These are phyloP conservation scores for Cirrhinus molitorella DNA, from an alignment of 2,797 vertebrate species.

Conservation along the genomic window DNA sequence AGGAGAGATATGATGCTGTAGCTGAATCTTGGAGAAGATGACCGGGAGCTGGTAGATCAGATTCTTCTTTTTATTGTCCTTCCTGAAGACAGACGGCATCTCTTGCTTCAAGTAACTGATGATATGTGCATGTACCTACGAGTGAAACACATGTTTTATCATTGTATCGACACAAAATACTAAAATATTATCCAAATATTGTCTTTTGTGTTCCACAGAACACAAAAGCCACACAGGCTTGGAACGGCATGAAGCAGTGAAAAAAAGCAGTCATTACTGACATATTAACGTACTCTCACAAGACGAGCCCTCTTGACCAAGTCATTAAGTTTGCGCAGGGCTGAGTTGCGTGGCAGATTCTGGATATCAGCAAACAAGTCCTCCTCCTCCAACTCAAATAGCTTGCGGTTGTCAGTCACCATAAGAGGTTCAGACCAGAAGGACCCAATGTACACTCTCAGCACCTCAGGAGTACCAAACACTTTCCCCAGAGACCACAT, in stretches of 20 bases:
- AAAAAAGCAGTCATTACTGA: not conserved
- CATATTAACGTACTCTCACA: constrained; percentile 83
- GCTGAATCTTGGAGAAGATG: constrained; percentile 92
- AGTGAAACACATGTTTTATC: not conserved
- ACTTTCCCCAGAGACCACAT: constrained; percentile 97
- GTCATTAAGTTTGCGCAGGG: constrained; percentile 92
- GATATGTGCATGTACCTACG: constrained; percentile 91
- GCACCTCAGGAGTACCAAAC: constrained; percentile 91
- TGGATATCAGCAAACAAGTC: constrained; percentile 93
- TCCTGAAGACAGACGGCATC: constrained; percentile 93
- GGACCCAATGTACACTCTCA: constrained; percentile 94
- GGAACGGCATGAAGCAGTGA: too few relatives aligned
- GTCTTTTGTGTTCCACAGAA: not conserved
- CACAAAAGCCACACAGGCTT: not conserved
- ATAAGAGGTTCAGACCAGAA: constrained; percentile 96
- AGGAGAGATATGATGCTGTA: constrained; percentile 91
- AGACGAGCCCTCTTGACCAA: constrained; percentile 91
- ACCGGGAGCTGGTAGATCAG: constrained; percentile 90
- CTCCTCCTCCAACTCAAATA: constrained; percentile 94
- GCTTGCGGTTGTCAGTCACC: constrained; percentile 85
- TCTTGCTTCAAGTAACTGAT: constrained; percentile 93
- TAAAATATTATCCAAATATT: not conserved
- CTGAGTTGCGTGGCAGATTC: constrained; percentile 90
- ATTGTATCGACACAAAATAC: not conserved
- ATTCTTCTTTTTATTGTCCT: constrained; percentile 93